Evolutionary conservation across 2,797 vertebrate genomes (phyloP), one percentile per base, ranked within the genome.

Genomic region (Aplochiton taeniatus): DNA sequence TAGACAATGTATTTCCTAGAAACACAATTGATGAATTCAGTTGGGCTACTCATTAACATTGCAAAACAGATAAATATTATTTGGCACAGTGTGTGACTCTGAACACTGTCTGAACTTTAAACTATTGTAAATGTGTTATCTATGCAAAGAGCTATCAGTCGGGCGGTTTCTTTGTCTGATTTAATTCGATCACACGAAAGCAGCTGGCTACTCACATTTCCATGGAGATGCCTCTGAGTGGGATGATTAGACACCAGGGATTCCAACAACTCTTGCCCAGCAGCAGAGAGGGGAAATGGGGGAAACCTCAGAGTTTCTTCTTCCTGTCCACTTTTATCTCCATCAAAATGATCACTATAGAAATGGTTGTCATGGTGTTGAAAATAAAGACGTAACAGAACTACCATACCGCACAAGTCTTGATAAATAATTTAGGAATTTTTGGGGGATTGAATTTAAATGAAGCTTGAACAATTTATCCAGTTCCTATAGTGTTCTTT

Each of bases 191-290:
- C 17, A 60, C 18, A 46, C 18, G 44, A 44, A 14, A 31, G 47
- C 41, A 45, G 52, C 49, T 41, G 42, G 60, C 16, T 61, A 76
- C 85, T 80, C 64, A 87, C 85, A 14, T 85, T 87, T 11, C 77
- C 85, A 11, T 85, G 85, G 57, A 80, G 65, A 53, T 87, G 85
- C 44, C 68, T 80, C 61, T 79, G 74, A 42, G 64, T 66, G 3
- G 60, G 68, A 54, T 83, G 85, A 68, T 70, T 62, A 4, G 62
- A 65, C 18, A 63, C 8, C 16, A 62, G 9, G 46, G 68, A 47
- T 57, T 74, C 69, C 50, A 70, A 61, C 56, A 59, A 44, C 53
- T 19, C 17, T 16, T 49, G 13, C 17, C 66, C 57, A 18, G 50
- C 31, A 17, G 13, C 41, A 62, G 43, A 14, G 8, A 57, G 16